phyloP scores from a whole-genome alignment of 1,140 invertebrate genomes.

The Heliconius melpomene region DNA sequence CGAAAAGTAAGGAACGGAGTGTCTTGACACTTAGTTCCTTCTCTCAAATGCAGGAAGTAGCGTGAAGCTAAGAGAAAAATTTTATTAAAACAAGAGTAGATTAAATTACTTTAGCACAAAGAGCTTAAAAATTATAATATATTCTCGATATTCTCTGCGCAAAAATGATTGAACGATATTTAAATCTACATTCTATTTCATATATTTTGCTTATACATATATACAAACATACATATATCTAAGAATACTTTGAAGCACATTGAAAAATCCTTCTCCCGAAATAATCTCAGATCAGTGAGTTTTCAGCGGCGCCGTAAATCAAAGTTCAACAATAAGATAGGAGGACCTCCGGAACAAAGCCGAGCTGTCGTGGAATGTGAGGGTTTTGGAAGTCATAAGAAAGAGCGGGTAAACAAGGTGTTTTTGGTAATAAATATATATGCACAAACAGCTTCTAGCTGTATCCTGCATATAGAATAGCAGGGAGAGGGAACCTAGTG shows the following conservation, averaged over 20 bases:
- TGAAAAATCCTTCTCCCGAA: constrained; percentile 36
- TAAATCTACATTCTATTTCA: neutral
- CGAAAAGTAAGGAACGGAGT: too few species aligned
- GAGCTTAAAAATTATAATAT: too few species aligned
- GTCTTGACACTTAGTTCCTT: too few species aligned
- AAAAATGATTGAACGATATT: neutral
- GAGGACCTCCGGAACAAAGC: constrained; percentile 50
- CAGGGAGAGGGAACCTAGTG: too few species aligned
- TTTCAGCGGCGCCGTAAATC: constrained; percentile 50
- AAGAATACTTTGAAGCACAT: constrained; percentile 16
- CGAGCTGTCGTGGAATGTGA: constrained; percentile 38
- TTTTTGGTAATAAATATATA: neutral
- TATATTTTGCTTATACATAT: neutral
- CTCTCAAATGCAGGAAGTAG: too few species aligned
- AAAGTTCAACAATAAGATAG: constrained; percentile 62
- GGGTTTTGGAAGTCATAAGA: neutral
- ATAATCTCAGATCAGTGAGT: constrained; percentile 44
- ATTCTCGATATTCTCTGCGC: too few species aligned
- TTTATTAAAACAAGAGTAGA: too few species aligned
- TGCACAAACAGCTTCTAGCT: too few species aligned
- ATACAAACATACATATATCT: neutral
- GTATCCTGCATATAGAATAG: too few species aligned
- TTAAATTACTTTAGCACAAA: too few species aligned
- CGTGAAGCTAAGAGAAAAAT: too few species aligned
- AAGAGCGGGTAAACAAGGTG: neutral